A percentile compares a stretch with the other conserved stretches of the same genome.
Evolutionary conservation across 2,888 invertebrate genomes (phyloP).

Genomic region (Galeruca laticollis): DNA sequence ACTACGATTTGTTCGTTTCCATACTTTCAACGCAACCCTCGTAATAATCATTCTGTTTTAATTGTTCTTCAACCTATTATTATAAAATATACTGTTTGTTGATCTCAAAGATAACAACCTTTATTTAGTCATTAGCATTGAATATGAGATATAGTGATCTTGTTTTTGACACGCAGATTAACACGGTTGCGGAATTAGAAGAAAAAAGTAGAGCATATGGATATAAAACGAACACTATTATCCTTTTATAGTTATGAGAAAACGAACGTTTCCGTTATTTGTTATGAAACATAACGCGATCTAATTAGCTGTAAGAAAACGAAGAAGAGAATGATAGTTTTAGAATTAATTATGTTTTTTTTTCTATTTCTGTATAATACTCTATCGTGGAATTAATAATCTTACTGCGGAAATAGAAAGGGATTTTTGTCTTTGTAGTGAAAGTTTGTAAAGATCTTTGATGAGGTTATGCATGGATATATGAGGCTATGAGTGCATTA

Average conservation of each 20-base stretch:
- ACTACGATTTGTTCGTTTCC: too few relatives aligned
- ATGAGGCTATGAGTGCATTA: too few relatives aligned
- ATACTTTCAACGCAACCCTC: too few relatives aligned
- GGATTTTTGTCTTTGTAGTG: constrained; percentile 35
- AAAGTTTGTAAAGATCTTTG: constrained; percentile 30
- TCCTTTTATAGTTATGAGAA: constrained; percentile 53
- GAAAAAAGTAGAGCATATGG: constrained; percentile 53
- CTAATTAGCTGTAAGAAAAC: constrained; percentile 42
- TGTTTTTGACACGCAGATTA: constrained; percentile 56
- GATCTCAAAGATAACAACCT: constrained; percentile 39
- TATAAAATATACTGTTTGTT: not conserved
- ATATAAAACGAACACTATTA: constrained; percentile 38
- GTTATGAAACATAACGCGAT: constrained; percentile 48
- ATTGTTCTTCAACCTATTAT: not conserved
- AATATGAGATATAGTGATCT: constrained; percentile 57
- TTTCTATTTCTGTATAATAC: constrained; percentile 32
- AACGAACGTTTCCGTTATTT: constrained; percentile 51
- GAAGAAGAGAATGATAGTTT: constrained; percentile 37
- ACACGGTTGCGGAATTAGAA: constrained; percentile 50
- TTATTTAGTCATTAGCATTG: constrained; percentile 58
- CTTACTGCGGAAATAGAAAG: constrained; percentile 38
- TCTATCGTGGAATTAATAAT: constrained; percentile 34
- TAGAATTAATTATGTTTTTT: constrained; percentile 36
- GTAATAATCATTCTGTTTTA: not conserved
- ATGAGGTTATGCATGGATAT: constrained; percentile 1